These are phyloP conservation scores for Paradoxurus hermaphroditus DNA, from an alignment of 2,113 vertebrate species.

Conservation along the genomic window DNA sequence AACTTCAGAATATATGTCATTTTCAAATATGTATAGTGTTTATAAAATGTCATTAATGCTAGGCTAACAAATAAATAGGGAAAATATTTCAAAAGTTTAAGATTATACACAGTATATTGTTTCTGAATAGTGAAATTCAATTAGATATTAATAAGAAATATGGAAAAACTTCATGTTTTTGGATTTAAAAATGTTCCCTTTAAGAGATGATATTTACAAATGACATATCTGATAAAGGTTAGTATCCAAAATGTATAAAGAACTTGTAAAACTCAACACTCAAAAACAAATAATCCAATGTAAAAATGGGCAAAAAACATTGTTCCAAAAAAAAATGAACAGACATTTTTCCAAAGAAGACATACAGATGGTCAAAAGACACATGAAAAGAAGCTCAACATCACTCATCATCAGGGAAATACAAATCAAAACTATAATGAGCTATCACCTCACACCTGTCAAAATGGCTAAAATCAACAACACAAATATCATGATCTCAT, in stretches of 20 bases:
- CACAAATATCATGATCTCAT: not conserved
- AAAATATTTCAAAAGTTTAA: conserved; percentile 12
- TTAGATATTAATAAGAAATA: conserved; percentile 14
- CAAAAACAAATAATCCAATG: not conserved
- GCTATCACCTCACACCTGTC: not conserved
- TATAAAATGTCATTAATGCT: not conserved
- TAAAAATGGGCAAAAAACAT: not conserved
- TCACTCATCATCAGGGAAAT: not conserved
- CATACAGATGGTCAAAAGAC: not conserved
- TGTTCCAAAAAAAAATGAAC: not conserved
- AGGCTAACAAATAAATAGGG: not conserved
- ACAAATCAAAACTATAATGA: not conserved
- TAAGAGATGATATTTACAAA: not conserved
- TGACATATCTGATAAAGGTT: not conserved
- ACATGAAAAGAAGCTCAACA: not conserved
- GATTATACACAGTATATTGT: not conserved
- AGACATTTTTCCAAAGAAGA: not conserved
- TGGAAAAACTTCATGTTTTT: not conserved
- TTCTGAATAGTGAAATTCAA: not conserved
- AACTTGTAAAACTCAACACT: not conserved
- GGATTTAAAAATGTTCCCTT: not conserved
- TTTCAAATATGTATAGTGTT: not conserved
- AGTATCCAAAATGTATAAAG: not conserved
- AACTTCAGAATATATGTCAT: not conserved
- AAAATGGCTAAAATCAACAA: not conserved